Conservation (phyloP, 1,140 invertebrate species). For the Globodera ellingtonae region DNA sequence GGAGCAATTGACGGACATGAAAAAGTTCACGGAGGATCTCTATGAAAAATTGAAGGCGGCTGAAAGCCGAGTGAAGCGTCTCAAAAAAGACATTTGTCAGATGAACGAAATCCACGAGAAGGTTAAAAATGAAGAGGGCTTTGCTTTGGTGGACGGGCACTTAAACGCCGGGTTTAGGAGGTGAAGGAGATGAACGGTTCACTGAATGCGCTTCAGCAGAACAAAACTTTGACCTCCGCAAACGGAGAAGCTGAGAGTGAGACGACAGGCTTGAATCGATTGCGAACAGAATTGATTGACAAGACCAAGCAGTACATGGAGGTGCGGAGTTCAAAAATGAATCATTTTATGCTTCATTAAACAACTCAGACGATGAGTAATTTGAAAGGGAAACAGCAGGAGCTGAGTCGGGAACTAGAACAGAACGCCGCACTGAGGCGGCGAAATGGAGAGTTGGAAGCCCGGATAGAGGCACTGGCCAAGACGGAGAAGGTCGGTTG, state of each 20-base stretch:
- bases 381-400: conserved; percentile 50
- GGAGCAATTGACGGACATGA: conserved; percentile 22
- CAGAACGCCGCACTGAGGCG: conserved; percentile 26
- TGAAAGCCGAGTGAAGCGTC: conserved; percentile 15
- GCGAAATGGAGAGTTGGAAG: conserved; percentile 24
- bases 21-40: conserved; percentile 35
- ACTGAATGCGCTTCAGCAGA: conserved; percentile 6
- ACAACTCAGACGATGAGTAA: neutral
- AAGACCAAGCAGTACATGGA: conserved; percentile 23
- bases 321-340: neutral
- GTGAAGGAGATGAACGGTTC: conserved; percentile 26
- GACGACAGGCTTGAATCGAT: neutral
- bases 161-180: conserved; percentile 23
- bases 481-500: conserved; percentile 18
- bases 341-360: neutral
- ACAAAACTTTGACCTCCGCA: neutral
- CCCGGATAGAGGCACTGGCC: conserved; percentile 19
- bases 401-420: conserved; percentile 41
- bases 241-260: neutral
- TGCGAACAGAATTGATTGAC: conserved; percentile 13
- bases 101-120: conserved; percentile 25
- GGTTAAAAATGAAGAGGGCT: conserved; percentile 19
- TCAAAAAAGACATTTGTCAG: conserved; percentile 33
- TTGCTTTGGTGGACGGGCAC: neutral
- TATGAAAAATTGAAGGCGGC: conserved; percentile 33